Conservation (phyloP, 2,113 vertebrate species). For the Atlantisia rogersi region DNA sequence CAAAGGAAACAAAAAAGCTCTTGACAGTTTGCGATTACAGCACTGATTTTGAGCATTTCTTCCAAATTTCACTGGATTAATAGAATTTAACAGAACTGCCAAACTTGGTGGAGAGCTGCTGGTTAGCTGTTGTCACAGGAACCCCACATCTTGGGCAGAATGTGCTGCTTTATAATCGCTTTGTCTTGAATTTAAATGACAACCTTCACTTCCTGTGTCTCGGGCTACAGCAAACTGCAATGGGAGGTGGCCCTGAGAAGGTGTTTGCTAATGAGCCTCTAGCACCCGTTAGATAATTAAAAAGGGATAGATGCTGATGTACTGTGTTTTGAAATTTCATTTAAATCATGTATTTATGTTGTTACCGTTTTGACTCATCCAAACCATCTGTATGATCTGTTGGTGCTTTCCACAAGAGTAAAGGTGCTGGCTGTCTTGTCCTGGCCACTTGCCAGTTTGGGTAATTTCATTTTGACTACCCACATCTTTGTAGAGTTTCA, state of each 20-base stretch:
- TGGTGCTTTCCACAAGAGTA: background rate
- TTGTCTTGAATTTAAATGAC: constrained; percentile 13
- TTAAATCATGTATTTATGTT: background rate
- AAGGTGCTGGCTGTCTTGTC: background rate
- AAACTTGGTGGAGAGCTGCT: background rate
- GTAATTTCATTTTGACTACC: constrained; percentile 5
- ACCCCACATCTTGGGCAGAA: background rate
- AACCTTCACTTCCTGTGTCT: background rate
- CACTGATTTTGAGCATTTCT: background rate
- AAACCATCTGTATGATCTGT: background rate
- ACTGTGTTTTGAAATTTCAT: background rate
- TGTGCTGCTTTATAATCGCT: background rate
- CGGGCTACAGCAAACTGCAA: background rate
- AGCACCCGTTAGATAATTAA: background rate
- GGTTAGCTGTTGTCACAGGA: background rate
- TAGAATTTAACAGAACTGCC: background rate
- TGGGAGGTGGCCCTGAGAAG: background rate
- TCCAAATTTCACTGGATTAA: background rate
- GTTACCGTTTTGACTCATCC: background rate
- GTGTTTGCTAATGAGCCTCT: background rate
- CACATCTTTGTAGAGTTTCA: constrained; percentile 5
- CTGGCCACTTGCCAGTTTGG: background rate
- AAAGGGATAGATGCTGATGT: background rate
- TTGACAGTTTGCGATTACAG: background rate
- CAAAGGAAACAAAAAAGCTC: background rate